Percentiles rank a stretch among this genome's conserved stretches.
phyloP scores from a whole-genome alignment of 2,888 invertebrate genomes.

The Herminia tarsipennalis region DNA sequence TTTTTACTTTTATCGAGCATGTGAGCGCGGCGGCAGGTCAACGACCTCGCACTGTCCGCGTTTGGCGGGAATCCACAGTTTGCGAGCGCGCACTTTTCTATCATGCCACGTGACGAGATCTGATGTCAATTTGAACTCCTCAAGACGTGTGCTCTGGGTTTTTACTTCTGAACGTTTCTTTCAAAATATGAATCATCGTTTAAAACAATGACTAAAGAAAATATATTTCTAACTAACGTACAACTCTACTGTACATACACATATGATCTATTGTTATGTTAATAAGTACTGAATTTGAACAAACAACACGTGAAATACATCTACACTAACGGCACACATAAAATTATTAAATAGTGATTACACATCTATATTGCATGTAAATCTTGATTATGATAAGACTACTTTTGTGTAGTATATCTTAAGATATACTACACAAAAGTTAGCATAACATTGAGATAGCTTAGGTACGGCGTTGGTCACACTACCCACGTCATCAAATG shows the following conservation, averaged over 20 bases:
- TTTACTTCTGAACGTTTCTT: conserved; percentile 25
- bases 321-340: no score
- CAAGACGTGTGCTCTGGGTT: conserved; percentile 29
- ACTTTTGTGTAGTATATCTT: no score
- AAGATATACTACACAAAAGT: no score
- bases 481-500: no score
- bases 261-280: background rate
- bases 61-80: conserved; percentile 61
- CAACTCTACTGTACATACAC: background rate
- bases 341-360: no score
- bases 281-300: background rate
- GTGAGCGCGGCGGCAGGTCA: conserved; percentile 52
- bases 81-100: conserved; percentile 48
- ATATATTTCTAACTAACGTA: background rate
- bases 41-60: conserved; percentile 52
- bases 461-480: no score
- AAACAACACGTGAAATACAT: no score
- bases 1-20: conserved; percentile 80
- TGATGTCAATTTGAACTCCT: conserved; percentile 29
- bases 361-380: no score
- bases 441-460: no score
- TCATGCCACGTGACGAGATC: conserved; percentile 34
- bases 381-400: no score
- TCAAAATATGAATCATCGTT: conserved; percentile 30
- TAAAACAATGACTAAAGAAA: conserved; percentile 16